Evolutionary conservation across 92 coral and sea anemone genomes (phyloP), one percentile per base, ranked within the genome.

Genomic region (Phenganax subtilis): DNA sequence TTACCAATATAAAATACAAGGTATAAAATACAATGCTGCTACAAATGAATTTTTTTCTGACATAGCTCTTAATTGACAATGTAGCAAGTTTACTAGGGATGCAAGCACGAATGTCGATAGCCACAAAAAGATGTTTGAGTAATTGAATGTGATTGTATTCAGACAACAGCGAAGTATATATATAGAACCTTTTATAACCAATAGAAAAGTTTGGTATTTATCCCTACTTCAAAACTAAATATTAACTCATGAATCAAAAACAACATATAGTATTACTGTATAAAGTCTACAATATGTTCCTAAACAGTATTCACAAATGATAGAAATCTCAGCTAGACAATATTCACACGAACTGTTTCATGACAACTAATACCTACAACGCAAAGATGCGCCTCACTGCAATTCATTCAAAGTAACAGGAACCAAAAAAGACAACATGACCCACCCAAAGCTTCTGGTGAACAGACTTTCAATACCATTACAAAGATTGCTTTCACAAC

Each of bases 401-500:
- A 66, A 47, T 66, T 66, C 47, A 51, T 66, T 10, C 51, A 27
- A 11, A 30, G 72, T 47, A 15, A 61, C 25, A 9, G 67, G 7
- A 66, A 66, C 72, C 44, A 66, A 51, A 0, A 30, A 4, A 30
- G 72, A 37, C 30, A 30, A 30, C 31, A 16, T 16, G 12, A 66
- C 10, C 72, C 72, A 66, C 31, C 28, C 28, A 37, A 20, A 66
- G 72, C n/a, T n/a, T 47, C 71, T 76, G 27, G 57, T 51, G 9
- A 37, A 61, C 52, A 78, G 30, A 16, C 82, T 15, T 20, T 15
- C 55, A 6, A 44, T 72, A 0, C 44, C 55, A 52, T 64, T 78
- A 25, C 71, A 61, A 57, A 61, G 72, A 10, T 78, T 59, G 12
- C 51, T 52, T 1, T 55, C 47, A 63, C 82, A 78, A 52, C 82